Evolutionary conservation across 2,888 invertebrate genomes (phyloP).

Genomic region (Tetramorium bicarinatum): DNA sequence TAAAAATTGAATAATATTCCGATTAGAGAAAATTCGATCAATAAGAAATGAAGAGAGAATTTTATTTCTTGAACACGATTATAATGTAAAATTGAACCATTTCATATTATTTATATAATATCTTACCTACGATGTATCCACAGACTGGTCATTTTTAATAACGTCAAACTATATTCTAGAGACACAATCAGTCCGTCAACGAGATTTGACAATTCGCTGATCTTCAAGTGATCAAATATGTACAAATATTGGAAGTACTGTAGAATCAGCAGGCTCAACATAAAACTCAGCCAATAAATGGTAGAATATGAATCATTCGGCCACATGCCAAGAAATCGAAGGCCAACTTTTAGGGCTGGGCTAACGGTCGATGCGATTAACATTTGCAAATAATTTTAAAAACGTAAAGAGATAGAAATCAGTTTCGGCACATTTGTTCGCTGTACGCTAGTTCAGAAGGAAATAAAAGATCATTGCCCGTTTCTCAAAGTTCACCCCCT

Average conservation of each 20-base stretch:
- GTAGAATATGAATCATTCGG: conserved; percentile 9
- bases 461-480: neutral
- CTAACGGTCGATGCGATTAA: conserved; percentile 10
- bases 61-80: neutral
- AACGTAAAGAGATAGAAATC: neutral
- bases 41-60: neutral
- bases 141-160: conserved; percentile 44
- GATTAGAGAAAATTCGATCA: neutral
- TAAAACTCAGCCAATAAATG: conserved; percentile 3
- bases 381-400: neutral
- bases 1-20: neutral
- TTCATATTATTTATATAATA: neutral
- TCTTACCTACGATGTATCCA: conserved; percentile 53
- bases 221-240: neutral
- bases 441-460: neutral
- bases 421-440: neutral
- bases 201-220: conserved; percentile 34
- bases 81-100: neutral
- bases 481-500: neutral
- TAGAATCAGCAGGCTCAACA: neutral
- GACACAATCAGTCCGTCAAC: conserved; percentile 37
- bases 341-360: conserved; percentile 34
- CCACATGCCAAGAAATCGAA: conserved; percentile 56
- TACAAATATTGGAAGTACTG: conserved; percentile 48
- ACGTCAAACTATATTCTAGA: conserved; percentile 8